These are phyloP conservation scores for Drymodes brunneopygia DNA, from an alignment of 2,113 vertebrate species.

Conservation along the genomic window DNA sequence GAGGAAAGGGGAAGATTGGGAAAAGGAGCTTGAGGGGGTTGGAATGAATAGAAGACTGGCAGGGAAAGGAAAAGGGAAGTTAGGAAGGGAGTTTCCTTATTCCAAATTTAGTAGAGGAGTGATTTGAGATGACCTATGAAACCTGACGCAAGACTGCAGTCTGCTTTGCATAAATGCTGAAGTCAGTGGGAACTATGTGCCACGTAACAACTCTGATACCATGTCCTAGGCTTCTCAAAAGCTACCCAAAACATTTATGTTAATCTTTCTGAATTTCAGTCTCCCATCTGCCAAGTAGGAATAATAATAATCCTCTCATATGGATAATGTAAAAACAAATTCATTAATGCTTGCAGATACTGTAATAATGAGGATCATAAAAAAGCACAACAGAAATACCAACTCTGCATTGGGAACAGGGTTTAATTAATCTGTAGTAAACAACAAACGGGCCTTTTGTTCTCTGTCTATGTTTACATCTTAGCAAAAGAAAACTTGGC, in stretches of 20 bases:
- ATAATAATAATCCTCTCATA: constrained; percentile 42
- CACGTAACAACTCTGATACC: neutral
- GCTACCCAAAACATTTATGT: neutral
- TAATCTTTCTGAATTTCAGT: neutral
- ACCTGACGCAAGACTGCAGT: neutral
- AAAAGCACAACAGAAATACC: constrained; percentile 4
- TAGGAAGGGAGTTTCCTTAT: neutral
- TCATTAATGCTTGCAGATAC: constrained; percentile 4
- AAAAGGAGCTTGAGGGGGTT: neutral
- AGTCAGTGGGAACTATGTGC: neutral
- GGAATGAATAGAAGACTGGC: neutral
- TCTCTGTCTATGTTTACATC: neutral
- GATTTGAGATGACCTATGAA: constrained; percentile 12
- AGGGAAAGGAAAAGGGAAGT: neutral
- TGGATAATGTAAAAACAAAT: constrained; percentile 50
- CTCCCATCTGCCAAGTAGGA: constrained; percentile 47
- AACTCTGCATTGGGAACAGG: neutral
- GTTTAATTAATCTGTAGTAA: neutral
- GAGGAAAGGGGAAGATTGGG: neutral
- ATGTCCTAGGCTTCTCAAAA: neutral
- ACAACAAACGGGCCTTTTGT: neutral
- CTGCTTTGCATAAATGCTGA: neutral
- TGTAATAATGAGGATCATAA: neutral
- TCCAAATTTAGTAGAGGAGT: constrained; percentile 27
- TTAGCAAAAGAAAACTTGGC: neutral